A percentile compares a stretch with the other conserved stretches of the same genome.
Conservation (phyloP, 1,140 invertebrate species). For the Diabrotica virgifera region DNA sequence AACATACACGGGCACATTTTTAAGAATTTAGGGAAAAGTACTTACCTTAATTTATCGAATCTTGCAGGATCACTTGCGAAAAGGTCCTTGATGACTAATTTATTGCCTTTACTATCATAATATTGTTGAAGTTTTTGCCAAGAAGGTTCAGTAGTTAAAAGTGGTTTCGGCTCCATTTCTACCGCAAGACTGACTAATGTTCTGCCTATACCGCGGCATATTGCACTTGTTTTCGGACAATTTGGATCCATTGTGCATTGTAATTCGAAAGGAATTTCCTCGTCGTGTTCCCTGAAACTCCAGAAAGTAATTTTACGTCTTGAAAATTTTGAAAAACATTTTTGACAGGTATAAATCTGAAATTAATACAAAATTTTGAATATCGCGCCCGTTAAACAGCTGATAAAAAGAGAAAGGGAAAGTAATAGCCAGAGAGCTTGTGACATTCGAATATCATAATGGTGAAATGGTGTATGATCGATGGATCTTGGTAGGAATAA, state of each 20-base stretch:
- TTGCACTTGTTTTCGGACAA: background rate
- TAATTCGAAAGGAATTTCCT: too few species aligned
- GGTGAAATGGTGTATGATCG: too few species aligned
- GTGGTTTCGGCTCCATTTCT: constrained; percentile 30
- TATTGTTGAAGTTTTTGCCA: constrained; percentile 72
- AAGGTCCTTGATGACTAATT: constrained; percentile 73
- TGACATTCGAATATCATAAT: too few species aligned
- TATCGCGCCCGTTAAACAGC: too few species aligned
- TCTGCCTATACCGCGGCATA: background rate
- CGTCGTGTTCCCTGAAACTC: too few species aligned
- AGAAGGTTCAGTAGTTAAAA: constrained; percentile 61
- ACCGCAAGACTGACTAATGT: constrained; percentile 4
- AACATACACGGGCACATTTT: constrained; percentile 4
- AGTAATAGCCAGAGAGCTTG: too few species aligned
- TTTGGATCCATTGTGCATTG: background rate
- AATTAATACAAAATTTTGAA: too few species aligned
- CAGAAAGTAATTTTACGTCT: too few species aligned
- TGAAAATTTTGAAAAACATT: too few species aligned
- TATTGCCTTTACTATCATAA: constrained; percentile 62
- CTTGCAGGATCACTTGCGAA: constrained; percentile 73
- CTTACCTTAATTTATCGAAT: constrained; percentile 79
- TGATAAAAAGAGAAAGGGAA: too few species aligned
- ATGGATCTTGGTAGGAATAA: too few species aligned
- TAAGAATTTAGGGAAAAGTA: constrained; percentile 17
- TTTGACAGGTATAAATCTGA: too few species aligned